Base-by-base conservation (phyloP, 2,113 vertebrate species). In the Hypanus sabinus region DNA sequence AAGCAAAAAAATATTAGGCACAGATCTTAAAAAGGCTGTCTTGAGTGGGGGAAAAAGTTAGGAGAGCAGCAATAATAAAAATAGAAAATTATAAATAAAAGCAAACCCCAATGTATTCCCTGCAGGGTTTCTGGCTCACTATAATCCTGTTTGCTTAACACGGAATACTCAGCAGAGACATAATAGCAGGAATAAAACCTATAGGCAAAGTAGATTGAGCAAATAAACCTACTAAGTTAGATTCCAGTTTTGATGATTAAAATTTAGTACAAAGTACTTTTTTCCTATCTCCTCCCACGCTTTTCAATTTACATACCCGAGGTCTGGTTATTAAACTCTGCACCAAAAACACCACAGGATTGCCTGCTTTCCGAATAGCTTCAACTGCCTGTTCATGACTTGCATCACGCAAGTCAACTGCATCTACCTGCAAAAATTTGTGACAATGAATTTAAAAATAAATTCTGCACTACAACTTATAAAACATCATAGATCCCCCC, bases 341-440 rank as follows among this genome's bases (percentile, higher is more conserved):
- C 94, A 99, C 98, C 96, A 98, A 95, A 96, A 99, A 99, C 95
- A 98, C 96, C 94, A 99, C 99, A 11, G 99, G 98, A 96, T 98
- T 99, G 94, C 98, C 98, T 95, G 98, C 99, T 96, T 96, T 98
- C 95, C 99, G 98, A 96, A 99, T 99, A 96, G 98, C 99, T 96
- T 99, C 99, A 96, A 99, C 99, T 80, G 99, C 99, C 97, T 99
- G 98, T 95, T 99, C 99, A 0, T 99, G 99, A 96, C 98, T 99
- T 92, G 99, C 99, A 95, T 99, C 99, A 96, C 98, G 97, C 95
- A 99, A 97, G 95, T 99, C 98, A 94, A 97, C 98, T 94, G 98
- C 98, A 94, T 98, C 99, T 97, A 99, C 99, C 99, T 99, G 97
- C 94, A 96, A 96, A 94, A 30, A 4, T 80, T 16, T 10, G 14